Base-by-base conservation (phyloP, 2,113 vertebrate species). In the Catharus fuscescens region DNA sequence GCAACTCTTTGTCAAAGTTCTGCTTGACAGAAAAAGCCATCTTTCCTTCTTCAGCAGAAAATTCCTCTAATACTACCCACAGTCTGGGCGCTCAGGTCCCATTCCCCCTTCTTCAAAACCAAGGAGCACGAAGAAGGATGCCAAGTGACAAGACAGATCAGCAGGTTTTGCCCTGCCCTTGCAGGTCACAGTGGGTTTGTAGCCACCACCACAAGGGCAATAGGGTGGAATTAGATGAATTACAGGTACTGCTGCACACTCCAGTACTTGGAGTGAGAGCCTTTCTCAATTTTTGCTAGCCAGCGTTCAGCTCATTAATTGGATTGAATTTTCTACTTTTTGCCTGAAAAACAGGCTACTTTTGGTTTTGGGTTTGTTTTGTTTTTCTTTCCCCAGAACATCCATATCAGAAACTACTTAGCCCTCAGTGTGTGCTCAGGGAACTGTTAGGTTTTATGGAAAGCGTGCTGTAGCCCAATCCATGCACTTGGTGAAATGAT, bases 401-500 rank as follows among this genome's bases (percentile, higher is more conserved):
- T 82, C 95, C 92, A 93, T 96, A 88, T 67, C n/a, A 77, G 54
- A 54, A 73, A 52, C 48, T 90, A 70, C 29, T 61, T 67, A 79
- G 80, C 72, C 67, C 73, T 53, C 53, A 48, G 56, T n/a, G 71
- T 50, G 86, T 0, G 0, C 70, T 52, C 38, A 57, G 67, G 34
- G 48, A 66, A 47, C 67, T 0, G 4, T 16, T 81, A 18, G 59
- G 71, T 71, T 95, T 90, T 83, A 38, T 5, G 70, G 85, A 83
- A 95, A 92, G n/a, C 5, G 13, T 80, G 70, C 69, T 72, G 66
- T 34, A 67, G 61, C 76, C 61, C 3, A 1, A 86, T 56, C 32
- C 77, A 52, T 42, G 72, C 76, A 86, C 52, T 71, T 28, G 10
- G 72, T 90, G 64, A 94, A 87, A 94, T 70, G 77, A 91, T 44